Conservation (phyloP, 2,888 invertebrate species). For the Amphipyra tragopoginis region DNA sequence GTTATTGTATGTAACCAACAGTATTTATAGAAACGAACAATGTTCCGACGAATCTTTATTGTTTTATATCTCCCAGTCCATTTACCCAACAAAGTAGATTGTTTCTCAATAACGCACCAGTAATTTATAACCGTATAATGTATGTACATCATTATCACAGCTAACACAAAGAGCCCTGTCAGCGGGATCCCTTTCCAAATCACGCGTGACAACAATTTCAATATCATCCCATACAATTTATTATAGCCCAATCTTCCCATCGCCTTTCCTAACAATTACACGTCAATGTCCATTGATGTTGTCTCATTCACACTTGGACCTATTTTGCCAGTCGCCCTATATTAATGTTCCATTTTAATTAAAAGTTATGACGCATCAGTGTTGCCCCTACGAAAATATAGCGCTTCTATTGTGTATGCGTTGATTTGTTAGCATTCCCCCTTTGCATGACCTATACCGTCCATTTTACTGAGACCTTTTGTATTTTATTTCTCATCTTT, state of each 20-base stretch:
- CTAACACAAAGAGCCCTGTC: slow-evolving; percentile 56
- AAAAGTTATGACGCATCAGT: slow-evolving; percentile 87
- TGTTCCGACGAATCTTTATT: neutral
- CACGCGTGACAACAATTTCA: slow-evolving; percentile 77
- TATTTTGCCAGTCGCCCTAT: slow-evolving; percentile 73
- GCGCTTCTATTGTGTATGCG: slow-evolving; percentile 71
- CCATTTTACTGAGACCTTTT: slow-evolving; percentile 71
- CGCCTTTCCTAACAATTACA: slow-evolving; percentile 79
- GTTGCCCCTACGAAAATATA: slow-evolving; percentile 74
- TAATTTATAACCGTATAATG: slow-evolving; percentile 43
- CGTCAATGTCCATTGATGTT: slow-evolving; percentile 75
- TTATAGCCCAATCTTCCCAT: slow-evolving; percentile 66
- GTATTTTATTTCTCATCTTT: slow-evolving; percentile 44
- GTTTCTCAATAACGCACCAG: slow-evolving; percentile 22
- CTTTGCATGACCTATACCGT: slow-evolving; percentile 73
- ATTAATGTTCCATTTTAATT: slow-evolving; percentile 85
- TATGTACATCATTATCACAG: slow-evolving; percentile 56
- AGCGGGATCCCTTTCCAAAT: slow-evolving; percentile 65
- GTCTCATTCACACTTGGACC: slow-evolving; percentile 67
- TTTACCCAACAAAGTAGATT: slow-evolving; percentile 16
- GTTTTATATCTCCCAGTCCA: slow-evolving; percentile 1
- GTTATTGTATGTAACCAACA: too few species aligned
- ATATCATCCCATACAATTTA: slow-evolving; percentile 72
- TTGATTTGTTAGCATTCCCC: slow-evolving; percentile 83
- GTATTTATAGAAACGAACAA: neutral